Evolutionary conservation across 2,797 vertebrate genomes (phyloP).

Genomic region (Acanthornis magna): DNA sequence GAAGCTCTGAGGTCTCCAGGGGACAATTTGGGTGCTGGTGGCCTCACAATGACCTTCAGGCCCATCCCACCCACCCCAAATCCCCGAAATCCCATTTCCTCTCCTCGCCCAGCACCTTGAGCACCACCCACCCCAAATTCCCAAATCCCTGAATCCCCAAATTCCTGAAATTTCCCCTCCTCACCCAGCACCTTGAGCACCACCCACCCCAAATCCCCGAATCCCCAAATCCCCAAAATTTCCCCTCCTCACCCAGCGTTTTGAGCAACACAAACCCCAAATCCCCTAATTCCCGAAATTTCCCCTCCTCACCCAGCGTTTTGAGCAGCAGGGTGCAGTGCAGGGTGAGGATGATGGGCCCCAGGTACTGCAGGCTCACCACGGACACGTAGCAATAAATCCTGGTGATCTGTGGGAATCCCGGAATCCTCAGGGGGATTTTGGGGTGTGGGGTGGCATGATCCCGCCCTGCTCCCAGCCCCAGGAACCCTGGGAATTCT

Average conservation of each 20-base stretch:
- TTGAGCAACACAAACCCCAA: constrained; percentile 74
- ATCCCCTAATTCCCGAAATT: too few species aligned
- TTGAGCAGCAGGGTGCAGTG: constrained; percentile 90
- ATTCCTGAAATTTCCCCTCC: not conserved
- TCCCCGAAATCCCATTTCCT: too few species aligned
- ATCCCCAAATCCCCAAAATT: too few species aligned
- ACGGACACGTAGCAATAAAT: constrained; percentile 93
- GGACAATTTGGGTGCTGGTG: rapidly evolving
- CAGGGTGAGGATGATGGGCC: constrained; percentile 86
- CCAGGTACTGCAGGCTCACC: constrained; percentile 91
- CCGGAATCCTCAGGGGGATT: not conserved
- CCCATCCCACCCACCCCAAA: not conserved
- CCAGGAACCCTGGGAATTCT: too few species aligned
- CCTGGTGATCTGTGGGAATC: constrained; percentile 80
- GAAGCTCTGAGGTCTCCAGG: too few species aligned
- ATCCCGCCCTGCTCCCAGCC: too few species aligned
- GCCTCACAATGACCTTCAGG: rapidly evolving
- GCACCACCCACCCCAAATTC: too few species aligned
- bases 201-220: constrained; percentile 17
- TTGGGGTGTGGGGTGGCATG: too few species aligned
- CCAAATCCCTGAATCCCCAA: too few species aligned
- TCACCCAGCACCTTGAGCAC: constrained; percentile 90
- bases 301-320: constrained; percentile 79
- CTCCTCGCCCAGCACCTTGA: too few species aligned
- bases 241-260: too few species aligned